Conservation (phyloP, 2,113 vertebrate genomes). For the Acanthisitta chloris region DNA sequence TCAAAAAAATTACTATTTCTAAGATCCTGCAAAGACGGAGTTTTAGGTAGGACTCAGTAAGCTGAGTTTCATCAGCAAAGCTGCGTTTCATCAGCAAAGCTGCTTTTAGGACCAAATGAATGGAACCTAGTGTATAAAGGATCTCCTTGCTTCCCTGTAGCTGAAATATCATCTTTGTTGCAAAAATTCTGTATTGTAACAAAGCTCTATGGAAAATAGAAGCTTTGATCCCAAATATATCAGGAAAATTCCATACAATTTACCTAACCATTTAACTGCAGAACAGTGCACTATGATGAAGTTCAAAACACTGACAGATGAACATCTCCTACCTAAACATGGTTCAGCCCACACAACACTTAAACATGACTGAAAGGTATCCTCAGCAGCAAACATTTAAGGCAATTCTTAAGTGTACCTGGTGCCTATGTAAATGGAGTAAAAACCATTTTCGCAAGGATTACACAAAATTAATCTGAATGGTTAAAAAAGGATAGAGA, state of each 20-base stretch:
- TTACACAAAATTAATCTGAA: background rate
- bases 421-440: background rate
- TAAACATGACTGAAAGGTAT: background rate
- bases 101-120: background rate
- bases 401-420: background rate
- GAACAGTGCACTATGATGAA: background rate
- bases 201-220: background rate
- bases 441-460: background rate
- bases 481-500: background rate
- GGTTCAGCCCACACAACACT: background rate
- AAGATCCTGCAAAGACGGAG: background rate
- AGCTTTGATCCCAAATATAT: background rate
- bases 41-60: background rate
- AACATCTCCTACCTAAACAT: background rate
- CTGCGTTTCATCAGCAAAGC: background rate
- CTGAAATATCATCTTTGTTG: background rate
- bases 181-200: background rate
- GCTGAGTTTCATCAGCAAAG: background rate
- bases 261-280: background rate
- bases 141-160: background rate
- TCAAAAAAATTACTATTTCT: background rate
- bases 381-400: background rate
- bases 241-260: background rate
- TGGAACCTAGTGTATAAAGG: background rate
- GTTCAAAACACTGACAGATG: background rate